These are phyloP conservation scores for Chaetodon trifasciatus DNA, from an alignment of 2,797 vertebrate species.

Conservation along the genomic window DNA sequence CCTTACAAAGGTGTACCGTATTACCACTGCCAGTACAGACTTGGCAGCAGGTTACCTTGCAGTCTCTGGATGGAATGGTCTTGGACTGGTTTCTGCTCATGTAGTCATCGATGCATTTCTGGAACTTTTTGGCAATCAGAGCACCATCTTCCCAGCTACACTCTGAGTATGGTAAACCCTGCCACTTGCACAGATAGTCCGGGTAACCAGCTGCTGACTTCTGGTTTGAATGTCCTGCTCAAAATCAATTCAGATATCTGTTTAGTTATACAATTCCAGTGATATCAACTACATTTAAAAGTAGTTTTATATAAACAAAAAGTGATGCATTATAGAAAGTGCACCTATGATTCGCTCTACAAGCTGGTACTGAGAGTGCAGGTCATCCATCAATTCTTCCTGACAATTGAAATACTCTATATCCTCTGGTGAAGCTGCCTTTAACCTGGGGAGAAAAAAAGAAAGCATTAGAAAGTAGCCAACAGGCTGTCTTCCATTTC, in stretches of 20 bases:
- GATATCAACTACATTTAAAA: background rate
- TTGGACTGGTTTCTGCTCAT: conserved; percentile 97
- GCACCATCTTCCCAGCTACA: conserved; percentile 99
- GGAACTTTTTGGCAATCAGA: conserved; percentile 95
- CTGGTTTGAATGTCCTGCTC: conserved; percentile 97
- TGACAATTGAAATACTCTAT: conserved; percentile 98
- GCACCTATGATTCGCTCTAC: conserved; percentile 98
- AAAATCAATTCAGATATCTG: conserved; percentile 29
- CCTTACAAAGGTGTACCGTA: background rate
- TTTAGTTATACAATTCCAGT: conserved; percentile 1
- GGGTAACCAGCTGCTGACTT: conserved; percentile 97
- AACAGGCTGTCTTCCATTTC: background rate
- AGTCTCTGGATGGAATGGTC: conserved; percentile 95
- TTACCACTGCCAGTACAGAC: background rate
- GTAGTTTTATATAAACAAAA: background rate
- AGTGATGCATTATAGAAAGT: conserved; percentile 15
- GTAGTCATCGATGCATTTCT: conserved; percentile 94
- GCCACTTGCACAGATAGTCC: conserved; percentile 99
- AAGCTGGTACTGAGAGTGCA: conserved; percentile 97
- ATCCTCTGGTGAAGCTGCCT: conserved; percentile 96
- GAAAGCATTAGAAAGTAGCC: background rate
- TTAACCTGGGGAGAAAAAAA: conserved; percentile 87
- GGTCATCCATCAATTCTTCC: conserved; percentile 96
- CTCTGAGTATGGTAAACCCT: conserved; percentile 96
- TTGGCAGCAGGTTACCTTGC: conserved; percentile 88